Conservation (phyloP, 2,797 vertebrate genomes). For the Anguilla anguilla region DNA sequence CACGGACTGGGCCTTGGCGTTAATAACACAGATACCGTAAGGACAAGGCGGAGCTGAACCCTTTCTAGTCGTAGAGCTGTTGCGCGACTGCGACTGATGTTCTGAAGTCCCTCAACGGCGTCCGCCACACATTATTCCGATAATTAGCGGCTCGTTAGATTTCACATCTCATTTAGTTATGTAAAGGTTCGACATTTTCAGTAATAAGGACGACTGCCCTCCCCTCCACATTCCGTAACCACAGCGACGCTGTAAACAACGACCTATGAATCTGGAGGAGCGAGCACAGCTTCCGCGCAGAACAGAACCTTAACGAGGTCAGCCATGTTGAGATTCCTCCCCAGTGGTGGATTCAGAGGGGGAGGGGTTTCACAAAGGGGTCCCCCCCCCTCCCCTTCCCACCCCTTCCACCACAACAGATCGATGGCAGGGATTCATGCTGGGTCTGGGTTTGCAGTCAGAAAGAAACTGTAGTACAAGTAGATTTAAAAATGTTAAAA, state of each 20-base stretch:
- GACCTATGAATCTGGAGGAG: background rate
- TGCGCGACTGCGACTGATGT: background rate
- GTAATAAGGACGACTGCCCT: background rate
- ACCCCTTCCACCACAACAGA: too few relatives aligned
- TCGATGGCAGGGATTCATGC: too few relatives aligned
- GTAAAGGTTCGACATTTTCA: background rate
- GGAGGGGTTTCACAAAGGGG: too few relatives aligned
- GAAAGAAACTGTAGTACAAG: too few relatives aligned
- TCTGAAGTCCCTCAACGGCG: background rate
- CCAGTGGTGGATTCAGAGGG: too few relatives aligned
- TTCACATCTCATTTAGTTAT: background rate
- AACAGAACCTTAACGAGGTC: background rate
- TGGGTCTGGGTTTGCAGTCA: too few relatives aligned
- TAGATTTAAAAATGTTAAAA: too few relatives aligned
- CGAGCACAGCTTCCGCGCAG: background rate
- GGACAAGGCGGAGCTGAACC: background rate
- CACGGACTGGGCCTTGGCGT: background rate
- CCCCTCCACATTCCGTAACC: background rate
- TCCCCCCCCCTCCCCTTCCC: too few relatives aligned
- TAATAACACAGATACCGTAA: background rate
- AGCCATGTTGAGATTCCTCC: too few relatives aligned
- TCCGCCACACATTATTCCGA: background rate
- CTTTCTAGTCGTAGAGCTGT: background rate
- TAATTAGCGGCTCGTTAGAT: background rate
- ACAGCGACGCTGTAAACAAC: background rate